Evolutionary conservation across 2,797 vertebrate genomes (phyloP).

Genomic region (Phaenicophaeus curvirostris): DNA sequence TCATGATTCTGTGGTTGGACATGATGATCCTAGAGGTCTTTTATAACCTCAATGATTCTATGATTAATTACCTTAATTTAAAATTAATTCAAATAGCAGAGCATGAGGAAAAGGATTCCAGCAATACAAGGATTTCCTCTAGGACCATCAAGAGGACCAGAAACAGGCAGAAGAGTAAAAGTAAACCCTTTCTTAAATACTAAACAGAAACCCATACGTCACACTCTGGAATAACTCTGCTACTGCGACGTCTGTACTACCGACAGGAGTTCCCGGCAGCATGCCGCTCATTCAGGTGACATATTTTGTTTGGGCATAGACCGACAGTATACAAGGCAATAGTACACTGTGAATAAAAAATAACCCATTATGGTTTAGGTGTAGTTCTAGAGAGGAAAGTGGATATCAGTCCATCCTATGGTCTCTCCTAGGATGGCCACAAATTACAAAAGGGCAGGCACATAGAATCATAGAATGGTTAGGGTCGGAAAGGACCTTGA

Average conservation of each 20-base stretch:
- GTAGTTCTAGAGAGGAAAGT: rapidly evolving
- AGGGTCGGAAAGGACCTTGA: too few species aligned
- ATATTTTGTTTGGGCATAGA: not conserved
- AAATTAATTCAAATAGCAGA: constrained; percentile 5
- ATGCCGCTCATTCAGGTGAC: not conserved
- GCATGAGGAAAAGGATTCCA: not conserved
- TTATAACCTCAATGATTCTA: too few species aligned
- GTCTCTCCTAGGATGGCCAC: not conserved
- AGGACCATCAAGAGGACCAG: not conserved
- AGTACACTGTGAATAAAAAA: rapidly evolving
- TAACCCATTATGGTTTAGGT: rapidly evolving
- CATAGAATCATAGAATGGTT: too few species aligned
- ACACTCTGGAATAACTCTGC: not conserved
- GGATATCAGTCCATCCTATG: not conserved
- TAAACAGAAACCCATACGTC: not conserved
- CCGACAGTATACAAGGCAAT: not conserved
- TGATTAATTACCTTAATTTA: constrained; percentile 26
- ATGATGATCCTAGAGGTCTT: too few species aligned
- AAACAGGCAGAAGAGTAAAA: not conserved
- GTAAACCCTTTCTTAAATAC: not conserved
- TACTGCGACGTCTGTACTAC: not conserved
- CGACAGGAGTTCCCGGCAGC: not conserved
- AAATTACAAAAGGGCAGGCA: not conserved
- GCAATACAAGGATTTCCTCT: not conserved
- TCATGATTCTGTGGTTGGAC: too few species aligned